Evolutionary conservation across 2,113 vertebrate species (phyloP).

Genomic region (Phyllostomus hastatus): DNA sequence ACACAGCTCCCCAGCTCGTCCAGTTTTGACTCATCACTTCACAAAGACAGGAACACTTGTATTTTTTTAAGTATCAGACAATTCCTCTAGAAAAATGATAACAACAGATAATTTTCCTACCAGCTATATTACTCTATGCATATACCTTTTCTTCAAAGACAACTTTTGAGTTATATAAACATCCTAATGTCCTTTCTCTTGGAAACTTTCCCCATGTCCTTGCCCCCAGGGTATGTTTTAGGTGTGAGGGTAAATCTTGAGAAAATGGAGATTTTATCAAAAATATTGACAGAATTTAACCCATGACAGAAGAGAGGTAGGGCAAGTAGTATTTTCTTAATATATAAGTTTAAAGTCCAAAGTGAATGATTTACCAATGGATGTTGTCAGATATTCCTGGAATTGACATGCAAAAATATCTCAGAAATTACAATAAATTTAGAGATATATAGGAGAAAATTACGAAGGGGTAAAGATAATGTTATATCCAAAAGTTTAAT

Average conservation of each 20-base stretch:
- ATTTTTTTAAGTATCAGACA: not conserved
- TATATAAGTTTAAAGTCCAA: not conserved
- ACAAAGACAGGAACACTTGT: not conserved
- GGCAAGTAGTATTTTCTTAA: not conserved
- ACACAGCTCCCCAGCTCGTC: not conserved
- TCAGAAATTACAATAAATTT: not conserved
- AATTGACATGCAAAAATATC: not conserved
- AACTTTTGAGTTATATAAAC: conserved; percentile 28
- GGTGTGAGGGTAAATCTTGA: conserved; percentile 33
- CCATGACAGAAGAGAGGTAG: not conserved
- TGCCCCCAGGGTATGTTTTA: not conserved
- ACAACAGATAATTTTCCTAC: not conserved
- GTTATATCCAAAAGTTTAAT: not conserved
- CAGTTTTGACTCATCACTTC: not conserved
- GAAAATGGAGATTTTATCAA: conserved; percentile 48
- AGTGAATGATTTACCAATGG: conserved; percentile 15
- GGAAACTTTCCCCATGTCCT: not conserved
- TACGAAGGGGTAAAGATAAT: not conserved
- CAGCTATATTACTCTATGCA: not conserved
- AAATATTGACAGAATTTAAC: conserved; percentile 52
- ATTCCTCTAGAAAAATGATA: conserved; percentile 11
- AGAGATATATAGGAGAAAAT: not conserved
- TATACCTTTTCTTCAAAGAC: not conserved
- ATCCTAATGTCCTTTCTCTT: not conserved
- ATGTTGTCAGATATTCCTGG: not conserved